phyloP scores from a whole-genome alignment of 2,797 vertebrate species.

The Hipposideros larvatus region DNA sequence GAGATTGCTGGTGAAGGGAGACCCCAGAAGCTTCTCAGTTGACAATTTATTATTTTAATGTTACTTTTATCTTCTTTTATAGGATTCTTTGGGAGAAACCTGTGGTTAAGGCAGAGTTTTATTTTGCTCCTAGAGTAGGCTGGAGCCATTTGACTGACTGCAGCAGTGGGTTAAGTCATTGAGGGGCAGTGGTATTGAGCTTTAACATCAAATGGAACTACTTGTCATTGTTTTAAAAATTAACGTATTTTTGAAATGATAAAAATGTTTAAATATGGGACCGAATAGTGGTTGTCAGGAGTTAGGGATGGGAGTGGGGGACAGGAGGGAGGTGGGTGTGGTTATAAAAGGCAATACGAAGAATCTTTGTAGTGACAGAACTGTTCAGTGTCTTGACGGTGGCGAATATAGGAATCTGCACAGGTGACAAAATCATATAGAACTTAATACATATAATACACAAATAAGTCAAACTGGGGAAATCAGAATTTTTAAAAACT shows the following conservation, averaged over 20 bases:
- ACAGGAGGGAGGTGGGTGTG: not conserved
- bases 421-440: not conserved
- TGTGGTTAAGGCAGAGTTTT: not conserved
- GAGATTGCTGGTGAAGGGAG: not conserved
- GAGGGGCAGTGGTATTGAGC: not conserved
- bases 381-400: not conserved
- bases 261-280: not conserved
- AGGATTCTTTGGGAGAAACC: not conserved
- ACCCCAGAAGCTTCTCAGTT: constrained; percentile 7
- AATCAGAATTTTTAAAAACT: not conserved
- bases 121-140: not conserved
- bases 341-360: not conserved
- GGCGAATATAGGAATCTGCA: not conserved
- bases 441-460: not conserved
- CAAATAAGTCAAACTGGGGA: not conserved
- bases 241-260: constrained; percentile 37
- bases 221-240: constrained; percentile 33
- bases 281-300: not conserved
- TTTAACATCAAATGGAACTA: not conserved
- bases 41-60: constrained; percentile 19
- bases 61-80: constrained; percentile 48
- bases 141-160: not conserved
- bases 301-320: not conserved
- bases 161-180: not conserved
- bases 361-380: not conserved